A percentile compares a stretch with the other conserved stretches of the same genome.
Evolutionary conservation across 2,888 invertebrate species (phyloP).

Genomic region (Pterobdella sp.): DNA sequence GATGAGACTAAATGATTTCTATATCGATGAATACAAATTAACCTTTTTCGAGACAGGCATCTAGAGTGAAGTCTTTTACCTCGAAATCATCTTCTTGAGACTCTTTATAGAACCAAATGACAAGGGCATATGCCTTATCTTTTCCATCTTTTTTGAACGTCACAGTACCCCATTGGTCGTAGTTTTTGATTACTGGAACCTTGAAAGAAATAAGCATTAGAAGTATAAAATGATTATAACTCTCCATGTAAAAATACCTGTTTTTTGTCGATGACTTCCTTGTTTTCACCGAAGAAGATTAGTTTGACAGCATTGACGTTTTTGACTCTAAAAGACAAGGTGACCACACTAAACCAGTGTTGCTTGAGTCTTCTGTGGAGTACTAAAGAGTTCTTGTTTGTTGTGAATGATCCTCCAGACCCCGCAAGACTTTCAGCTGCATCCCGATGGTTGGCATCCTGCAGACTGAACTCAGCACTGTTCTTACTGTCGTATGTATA

Average conservation of each 20-base stretch:
- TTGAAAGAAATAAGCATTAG: background rate
- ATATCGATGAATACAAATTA: too few relatives aligned
- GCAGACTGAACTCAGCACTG: background rate
- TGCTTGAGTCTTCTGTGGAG: background rate
- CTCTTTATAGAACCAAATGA: background rate
- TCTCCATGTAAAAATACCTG: background rate
- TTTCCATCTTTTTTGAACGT: background rate
- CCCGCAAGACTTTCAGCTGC: background rate
- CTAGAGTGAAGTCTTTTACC: conserved; percentile 19
- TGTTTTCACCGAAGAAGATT: background rate
- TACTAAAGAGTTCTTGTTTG: background rate
- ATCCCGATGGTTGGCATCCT: background rate
- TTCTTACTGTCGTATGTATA: background rate
- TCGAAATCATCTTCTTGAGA: background rate
- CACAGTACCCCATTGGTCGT: background rate
- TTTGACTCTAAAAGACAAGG: background rate
- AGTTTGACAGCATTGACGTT: background rate
- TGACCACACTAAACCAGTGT: background rate
- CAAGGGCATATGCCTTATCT: background rate
- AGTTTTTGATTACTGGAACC: background rate
- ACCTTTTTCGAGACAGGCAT: conserved; percentile 19
- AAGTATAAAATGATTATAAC: background rate
- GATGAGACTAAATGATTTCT: too few relatives aligned
- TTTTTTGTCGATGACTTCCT: background rate
- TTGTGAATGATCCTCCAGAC: background rate